Conservation (phyloP, 2,113 vertebrate species). For the Lipotes vexillifer region DNA sequence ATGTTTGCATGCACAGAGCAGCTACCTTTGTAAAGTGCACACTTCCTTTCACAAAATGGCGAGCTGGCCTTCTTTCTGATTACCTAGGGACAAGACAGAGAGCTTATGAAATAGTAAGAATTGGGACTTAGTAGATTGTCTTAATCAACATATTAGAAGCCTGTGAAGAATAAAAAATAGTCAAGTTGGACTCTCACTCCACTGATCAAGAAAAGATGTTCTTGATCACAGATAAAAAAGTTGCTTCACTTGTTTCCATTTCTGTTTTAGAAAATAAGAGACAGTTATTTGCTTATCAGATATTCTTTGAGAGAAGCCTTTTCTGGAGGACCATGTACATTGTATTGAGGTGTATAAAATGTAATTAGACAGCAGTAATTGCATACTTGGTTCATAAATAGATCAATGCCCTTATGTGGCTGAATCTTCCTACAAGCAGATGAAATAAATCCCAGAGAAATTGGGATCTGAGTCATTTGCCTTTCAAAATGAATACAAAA, state of each 20-base stretch:
- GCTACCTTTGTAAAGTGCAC: neutral
- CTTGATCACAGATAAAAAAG: conserved; percentile 18
- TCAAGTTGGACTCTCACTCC: neutral
- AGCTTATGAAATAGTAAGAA: neutral
- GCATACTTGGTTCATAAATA: neutral
- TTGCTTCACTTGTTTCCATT: neutral
- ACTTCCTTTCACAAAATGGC: neutral
- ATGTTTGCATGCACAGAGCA: neutral
- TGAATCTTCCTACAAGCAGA: neutral
- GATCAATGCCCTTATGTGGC: neutral
- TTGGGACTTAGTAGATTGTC: neutral
- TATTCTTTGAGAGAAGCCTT: neutral
- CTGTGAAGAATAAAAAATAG: neutral
- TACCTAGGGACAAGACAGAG: neutral
- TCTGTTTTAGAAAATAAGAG: neutral
- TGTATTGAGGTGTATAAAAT: neutral
- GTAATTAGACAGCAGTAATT: neutral
- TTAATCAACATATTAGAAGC: neutral
- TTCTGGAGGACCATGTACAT: neutral
- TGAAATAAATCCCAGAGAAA: neutral
- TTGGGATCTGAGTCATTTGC: neutral
- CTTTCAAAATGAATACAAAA: neutral
- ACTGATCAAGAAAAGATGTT: neutral
- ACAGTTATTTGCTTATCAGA: neutral
- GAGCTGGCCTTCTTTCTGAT: neutral